These are phyloP conservation scores for Castor canadensis DNA, from an alignment of 2,113 vertebrate species.

Conservation along the genomic window DNA sequence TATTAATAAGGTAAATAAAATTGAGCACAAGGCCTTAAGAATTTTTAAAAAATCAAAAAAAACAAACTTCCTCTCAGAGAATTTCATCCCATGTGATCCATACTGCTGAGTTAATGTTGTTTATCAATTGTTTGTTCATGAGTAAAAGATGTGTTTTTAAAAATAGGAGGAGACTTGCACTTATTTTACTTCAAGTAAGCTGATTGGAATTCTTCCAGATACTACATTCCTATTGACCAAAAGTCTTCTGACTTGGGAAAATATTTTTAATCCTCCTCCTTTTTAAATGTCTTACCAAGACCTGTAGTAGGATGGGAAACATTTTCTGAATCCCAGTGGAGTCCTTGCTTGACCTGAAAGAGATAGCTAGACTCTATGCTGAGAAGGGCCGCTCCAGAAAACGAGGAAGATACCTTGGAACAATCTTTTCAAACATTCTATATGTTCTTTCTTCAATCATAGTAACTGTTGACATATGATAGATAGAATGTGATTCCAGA, in stretches of 20 bases:
- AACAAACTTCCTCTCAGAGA: neutral
- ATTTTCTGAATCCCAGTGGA: constrained; percentile 59
- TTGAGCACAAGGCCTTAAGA: neutral
- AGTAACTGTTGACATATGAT: neutral
- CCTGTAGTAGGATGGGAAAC: constrained; percentile 63
- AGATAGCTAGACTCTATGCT: neutral
- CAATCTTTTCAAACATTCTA: neutral
- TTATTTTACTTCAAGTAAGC: constrained; percentile 51
- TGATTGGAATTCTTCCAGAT: constrained; percentile 58
- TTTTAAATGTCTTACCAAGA: constrained; percentile 51
- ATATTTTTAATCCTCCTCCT: constrained; percentile 52
- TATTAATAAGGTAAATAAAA: neutral
- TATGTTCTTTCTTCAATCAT: neutral
- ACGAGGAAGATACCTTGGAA: neutral
- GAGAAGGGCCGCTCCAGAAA: neutral
- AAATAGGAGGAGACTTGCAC: constrained; percentile 26
- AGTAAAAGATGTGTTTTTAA: constrained; percentile 2
- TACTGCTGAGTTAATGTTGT: neutral
- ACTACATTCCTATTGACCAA: constrained; percentile 57
- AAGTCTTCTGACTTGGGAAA: constrained; percentile 71
- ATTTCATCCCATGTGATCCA: neutral
- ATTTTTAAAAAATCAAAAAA: neutral
- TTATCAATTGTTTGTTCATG: neutral
- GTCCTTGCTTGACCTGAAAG: neutral
- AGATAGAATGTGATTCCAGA: neutral